A percentile compares a stretch with the other conserved stretches of the same genome.
These are phyloP conservation scores for Drosophila ohnishii DNA, from an alignment of 1,140 invertebrate genomes.

Conservation along the genomic window DNA sequence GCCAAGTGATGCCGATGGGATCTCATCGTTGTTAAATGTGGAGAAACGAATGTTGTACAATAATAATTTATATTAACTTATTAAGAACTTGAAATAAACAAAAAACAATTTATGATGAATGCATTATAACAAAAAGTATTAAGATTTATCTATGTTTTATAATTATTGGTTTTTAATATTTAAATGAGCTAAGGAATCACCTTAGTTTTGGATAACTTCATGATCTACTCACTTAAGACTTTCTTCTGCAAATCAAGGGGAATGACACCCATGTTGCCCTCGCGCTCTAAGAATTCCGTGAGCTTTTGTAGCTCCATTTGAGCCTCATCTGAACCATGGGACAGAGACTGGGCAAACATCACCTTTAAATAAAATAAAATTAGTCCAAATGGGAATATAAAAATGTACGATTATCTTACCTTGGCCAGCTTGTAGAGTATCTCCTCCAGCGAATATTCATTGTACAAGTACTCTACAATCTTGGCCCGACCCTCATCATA, in stretches of 20 bases:
- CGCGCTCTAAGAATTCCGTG: slow-evolving; percentile 88
- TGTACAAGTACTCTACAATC: slow-evolving; percentile 87
- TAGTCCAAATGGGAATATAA: not conserved
- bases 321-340: slow-evolving; percentile 86
- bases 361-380: slow-evolving; percentile 78
- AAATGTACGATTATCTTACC: slow-evolving; percentile 75
- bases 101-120: not conserved
- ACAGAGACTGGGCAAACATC: slow-evolving; percentile 88
- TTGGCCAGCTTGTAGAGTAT: slow-evolving; percentile 90
- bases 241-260: slow-evolving; percentile 88
- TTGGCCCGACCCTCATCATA: slow-evolving; percentile 85
- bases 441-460: slow-evolving; percentile 89
- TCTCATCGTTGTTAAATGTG: not conserved
- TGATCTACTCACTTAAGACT: slow-evolving; percentile 86
- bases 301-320: slow-evolving; percentile 88
- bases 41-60: not conserved
- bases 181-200: no score
- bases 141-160: not conserved
- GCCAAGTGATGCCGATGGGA: not conserved
- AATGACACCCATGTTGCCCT: slow-evolving; percentile 88
- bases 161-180: not conserved
- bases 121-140: not conserved
- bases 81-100: not conserved
- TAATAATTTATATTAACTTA: slow-evolving; percentile 1
- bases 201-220: not conserved